A percentile compares a stretch with the other conserved stretches of the same genome.
Evolutionary conservation across 23 tunicate species (phyloP).

Genomic region (Phallusia fumigata): DNA sequence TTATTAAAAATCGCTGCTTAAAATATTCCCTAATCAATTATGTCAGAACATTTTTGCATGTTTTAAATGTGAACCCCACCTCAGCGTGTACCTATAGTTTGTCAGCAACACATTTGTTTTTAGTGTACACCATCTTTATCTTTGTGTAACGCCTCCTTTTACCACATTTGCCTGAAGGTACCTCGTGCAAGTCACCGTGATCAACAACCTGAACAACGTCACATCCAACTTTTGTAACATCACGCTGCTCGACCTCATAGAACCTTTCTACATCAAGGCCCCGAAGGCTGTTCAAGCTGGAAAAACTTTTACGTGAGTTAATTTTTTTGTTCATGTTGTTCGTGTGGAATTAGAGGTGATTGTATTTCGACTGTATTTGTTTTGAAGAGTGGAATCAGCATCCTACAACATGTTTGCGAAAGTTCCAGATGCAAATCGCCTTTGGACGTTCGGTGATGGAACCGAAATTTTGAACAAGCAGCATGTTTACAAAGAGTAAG

Average conservation of each 20-base stretch:
- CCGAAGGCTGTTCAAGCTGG: conserved; percentile 2
- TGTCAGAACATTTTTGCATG: too few relatives aligned
- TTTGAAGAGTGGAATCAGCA: background rate
- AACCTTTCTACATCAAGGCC: conserved; percentile 15
- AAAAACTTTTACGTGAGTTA: background rate
- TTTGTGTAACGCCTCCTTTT: background rate
- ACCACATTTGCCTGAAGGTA: conserved; percentile 27
- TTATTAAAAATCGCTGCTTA: too few relatives aligned
- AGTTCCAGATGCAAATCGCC: background rate
- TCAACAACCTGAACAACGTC: conserved; percentile 24
- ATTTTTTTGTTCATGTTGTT: background rate
- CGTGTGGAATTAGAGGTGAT: too few relatives aligned
- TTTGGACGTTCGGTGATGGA: conserved; percentile 45
- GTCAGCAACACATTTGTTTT: too few relatives aligned
- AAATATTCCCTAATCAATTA: too few relatives aligned
- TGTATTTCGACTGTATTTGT: too few relatives aligned
- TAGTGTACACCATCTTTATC: background rate
- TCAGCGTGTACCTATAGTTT: too few relatives aligned
- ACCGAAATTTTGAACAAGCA: conserved; percentile 1
- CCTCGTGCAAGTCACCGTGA: conserved; percentile 38
- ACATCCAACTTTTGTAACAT: background rate
- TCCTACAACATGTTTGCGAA: background rate
- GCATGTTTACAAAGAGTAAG: background rate
- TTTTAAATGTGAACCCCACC: too few relatives aligned
- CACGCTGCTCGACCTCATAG: conserved; percentile 24